Evolutionary conservation across 2,113 vertebrate species (phyloP).

Genomic region (Sinocyclocheilus anshuiensis): DNA sequence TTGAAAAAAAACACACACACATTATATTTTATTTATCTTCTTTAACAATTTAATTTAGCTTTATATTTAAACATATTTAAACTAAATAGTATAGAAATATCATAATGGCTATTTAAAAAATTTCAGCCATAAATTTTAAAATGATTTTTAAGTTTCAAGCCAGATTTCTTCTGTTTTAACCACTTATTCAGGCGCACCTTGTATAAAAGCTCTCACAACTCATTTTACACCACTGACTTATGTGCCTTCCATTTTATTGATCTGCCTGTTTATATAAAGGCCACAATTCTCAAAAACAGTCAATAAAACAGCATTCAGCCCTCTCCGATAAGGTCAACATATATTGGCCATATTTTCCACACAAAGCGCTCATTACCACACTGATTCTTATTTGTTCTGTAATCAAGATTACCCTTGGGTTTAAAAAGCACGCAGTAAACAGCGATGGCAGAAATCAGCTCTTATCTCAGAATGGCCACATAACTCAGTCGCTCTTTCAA

Average conservation of each 20-base stretch:
- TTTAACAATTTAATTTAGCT: no score
- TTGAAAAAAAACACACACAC: no score
- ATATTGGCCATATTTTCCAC: not conserved
- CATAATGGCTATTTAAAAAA: no score
- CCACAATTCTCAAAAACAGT: not conserved
- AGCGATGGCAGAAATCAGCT: not conserved
- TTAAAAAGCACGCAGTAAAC: not conserved
- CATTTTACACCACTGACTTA: not conserved
- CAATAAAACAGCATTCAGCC: conserved; percentile 2
- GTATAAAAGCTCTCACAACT: not conserved
- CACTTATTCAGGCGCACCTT: not conserved
- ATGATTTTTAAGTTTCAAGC: not conserved
- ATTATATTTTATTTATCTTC: no score
- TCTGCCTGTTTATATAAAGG: conserved; percentile 14
- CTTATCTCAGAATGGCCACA: not conserved
- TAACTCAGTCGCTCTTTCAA: not conserved
- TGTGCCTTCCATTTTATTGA: conserved; percentile 15
- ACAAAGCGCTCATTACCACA: not conserved
- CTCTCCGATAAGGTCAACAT: conserved; percentile 18
- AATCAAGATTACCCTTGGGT: not conserved
- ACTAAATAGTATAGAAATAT: no score
- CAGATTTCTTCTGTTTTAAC: not conserved
- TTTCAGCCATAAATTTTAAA: not conserved
- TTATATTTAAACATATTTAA: no score
- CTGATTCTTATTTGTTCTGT: conserved; percentile 3